Evolutionary conservation across 2,888 invertebrate species (phyloP), one percentile per base, ranked within the genome.

Genomic region (Latrodectus hesperus): DNA sequence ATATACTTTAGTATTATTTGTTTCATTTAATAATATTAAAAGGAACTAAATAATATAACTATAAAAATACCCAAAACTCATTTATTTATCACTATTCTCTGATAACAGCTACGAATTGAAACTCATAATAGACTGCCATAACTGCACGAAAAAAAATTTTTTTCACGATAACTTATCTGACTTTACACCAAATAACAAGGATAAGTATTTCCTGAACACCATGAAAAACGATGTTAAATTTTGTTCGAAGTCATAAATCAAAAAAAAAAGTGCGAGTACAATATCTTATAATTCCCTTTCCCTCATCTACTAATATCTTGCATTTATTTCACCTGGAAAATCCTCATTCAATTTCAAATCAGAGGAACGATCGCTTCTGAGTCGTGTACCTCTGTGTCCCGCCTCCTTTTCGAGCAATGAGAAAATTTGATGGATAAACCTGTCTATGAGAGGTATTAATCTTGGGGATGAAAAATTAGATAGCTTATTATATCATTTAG

Each of bases 281-380:
- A 60, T 11, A 16, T 60, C n/a, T 60, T 11, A 60, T 60, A 60
- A 60, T n/a, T 60, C 60, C 60, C 60, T 60, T 60, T 10, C 60
- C 60, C 60, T 60, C 60, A 60, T 60, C n/a, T 60, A 60, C 60
- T 60, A 60, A 60, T 60, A 60, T 60, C 60, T 60, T 60, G n/a
- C 60, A 60, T 60, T 60, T 60, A 60, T 14, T 60, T 60, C 60
- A 60, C 60, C 60, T n/a, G 12, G 11, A 10, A n/a, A 16, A 60
- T 60, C 60, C 12, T 60, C n/a, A 60, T 12, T 60, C 60, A 60
- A 60, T 60, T 60, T 60, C 60, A 60, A 60, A 60, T 60, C 60
- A 60, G 60, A 11, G 60, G 60, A n/a, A 11, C 12, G 6, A 60
- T 60, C 60, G 8, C 38, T 38, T 60, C 60, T 16, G 60, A 60